phyloP scores from a whole-genome alignment of 2,888 invertebrate genomes.

The Drosophila peninsularis region DNA sequence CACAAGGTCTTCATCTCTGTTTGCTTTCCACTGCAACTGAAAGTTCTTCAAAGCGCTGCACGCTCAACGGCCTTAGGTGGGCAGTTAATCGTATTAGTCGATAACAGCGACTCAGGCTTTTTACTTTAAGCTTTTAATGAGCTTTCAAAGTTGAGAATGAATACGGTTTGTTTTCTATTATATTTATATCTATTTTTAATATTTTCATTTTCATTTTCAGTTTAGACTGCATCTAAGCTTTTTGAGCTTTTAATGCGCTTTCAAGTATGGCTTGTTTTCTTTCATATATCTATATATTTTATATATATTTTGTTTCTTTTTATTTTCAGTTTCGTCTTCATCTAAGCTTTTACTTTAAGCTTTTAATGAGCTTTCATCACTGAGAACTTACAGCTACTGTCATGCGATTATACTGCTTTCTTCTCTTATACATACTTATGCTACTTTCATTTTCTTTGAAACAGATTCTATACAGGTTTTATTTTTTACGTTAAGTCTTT shows the following conservation, averaged over 20 bases:
- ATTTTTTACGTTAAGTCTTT: background rate
- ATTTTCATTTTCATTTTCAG: no score
- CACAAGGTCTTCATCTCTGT: constrained; percentile 57
- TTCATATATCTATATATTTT: background rate
- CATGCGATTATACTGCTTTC: background rate
- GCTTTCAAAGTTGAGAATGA: background rate
- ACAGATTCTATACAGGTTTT: no score
- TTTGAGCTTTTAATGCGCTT: constrained; percentile 2
- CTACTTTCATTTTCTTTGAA: background rate
- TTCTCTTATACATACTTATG: background rate
- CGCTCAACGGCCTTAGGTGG: constrained; percentile 5
- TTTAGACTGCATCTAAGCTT: background rate
- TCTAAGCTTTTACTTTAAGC: background rate
- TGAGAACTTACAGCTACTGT: background rate
- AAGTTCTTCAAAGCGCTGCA: constrained; percentile 28
- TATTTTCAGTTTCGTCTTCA: no score
- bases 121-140: background rate
- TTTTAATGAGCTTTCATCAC: background rate
- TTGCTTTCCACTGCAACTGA: constrained; percentile 39
- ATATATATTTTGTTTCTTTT: no score
- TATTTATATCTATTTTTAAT: background rate
- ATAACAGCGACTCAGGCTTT: background rate
- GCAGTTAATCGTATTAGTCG: background rate
- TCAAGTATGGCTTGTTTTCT: background rate
- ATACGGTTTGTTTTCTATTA: background rate